Conservation (phyloP, 2,113 vertebrate genomes). For the Phrynosoma blainvillii region DNA sequence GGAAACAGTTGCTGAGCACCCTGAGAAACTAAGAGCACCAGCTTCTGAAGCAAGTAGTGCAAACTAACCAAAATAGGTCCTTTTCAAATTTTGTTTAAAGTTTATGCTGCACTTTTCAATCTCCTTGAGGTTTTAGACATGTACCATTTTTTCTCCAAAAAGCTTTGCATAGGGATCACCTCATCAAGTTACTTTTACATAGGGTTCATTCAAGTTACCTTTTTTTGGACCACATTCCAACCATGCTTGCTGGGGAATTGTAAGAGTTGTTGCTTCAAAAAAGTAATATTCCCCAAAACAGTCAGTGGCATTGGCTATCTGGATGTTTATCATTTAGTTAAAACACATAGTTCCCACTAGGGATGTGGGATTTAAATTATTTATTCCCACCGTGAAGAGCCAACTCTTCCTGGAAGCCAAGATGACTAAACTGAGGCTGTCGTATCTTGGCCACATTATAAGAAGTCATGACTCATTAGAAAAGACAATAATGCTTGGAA, state of each 20-base stretch:
- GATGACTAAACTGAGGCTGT: too few species aligned
- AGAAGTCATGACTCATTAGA: too few species aligned
- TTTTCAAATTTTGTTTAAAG: background rate
- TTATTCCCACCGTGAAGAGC: too few species aligned
- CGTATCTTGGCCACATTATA: too few species aligned
- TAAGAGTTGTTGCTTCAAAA: background rate
- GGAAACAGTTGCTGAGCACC: constrained; percentile 72
- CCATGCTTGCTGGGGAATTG: too few species aligned
- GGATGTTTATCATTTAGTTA: too few species aligned
- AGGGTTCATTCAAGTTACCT: background rate
- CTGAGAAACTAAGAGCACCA: background rate
- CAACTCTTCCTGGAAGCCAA: too few species aligned
- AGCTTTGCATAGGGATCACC: background rate
- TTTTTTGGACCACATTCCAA: background rate
- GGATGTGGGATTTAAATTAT: too few species aligned
- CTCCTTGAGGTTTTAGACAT: background rate
- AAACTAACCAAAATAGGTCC: background rate
- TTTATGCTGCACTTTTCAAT: background rate
- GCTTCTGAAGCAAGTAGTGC: background rate
- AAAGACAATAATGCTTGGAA: too few species aligned
- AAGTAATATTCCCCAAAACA: too few species aligned
- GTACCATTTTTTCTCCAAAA: background rate
- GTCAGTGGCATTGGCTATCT: too few species aligned
- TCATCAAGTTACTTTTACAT: background rate
- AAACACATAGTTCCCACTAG: too few species aligned